phyloP scores from a whole-genome alignment of 1,140 invertebrate genomes.

The Mya arenaria region DNA sequence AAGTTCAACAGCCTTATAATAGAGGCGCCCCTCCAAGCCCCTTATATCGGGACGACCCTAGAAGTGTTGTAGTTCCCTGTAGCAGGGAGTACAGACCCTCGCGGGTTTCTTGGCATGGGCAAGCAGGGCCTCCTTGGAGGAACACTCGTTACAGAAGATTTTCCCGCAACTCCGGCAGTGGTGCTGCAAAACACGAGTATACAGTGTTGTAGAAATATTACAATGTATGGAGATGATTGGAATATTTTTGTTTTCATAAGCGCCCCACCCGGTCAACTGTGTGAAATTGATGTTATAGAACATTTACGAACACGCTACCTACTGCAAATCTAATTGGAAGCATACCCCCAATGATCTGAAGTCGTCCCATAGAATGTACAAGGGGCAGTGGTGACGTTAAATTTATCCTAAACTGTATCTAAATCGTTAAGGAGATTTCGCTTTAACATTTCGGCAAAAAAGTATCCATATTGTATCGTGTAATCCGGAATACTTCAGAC shows the following conservation, averaged over 20 bases:
- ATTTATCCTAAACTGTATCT: no score
- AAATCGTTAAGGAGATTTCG: no score
- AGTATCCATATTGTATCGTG: no score
- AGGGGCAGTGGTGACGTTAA: no score
- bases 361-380: not conserved
- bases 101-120: slow-evolving; percentile 92
- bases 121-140: slow-evolving; percentile 92
- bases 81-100: slow-evolving; percentile 94
- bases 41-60: no score
- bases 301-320: not conserved
- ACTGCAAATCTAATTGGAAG: not conserved
- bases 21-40: no score
- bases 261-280: not conserved
- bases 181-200: slow-evolving; percentile 64
- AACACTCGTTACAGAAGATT: slow-evolving; percentile 96
- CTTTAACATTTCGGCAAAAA: no score
- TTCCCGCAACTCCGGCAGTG: slow-evolving; percentile 96
- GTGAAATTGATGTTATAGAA: not conserved
- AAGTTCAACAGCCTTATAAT: no score
- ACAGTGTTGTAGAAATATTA: not conserved
- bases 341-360: not conserved
- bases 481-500: no score
- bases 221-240: not conserved
- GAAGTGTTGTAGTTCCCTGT: slow-evolving; percentile 64
- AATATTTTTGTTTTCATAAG: not conserved